Conservation (phyloP, 2,888 invertebrate genomes). For the Bembecia ichneumoniformis region DNA sequence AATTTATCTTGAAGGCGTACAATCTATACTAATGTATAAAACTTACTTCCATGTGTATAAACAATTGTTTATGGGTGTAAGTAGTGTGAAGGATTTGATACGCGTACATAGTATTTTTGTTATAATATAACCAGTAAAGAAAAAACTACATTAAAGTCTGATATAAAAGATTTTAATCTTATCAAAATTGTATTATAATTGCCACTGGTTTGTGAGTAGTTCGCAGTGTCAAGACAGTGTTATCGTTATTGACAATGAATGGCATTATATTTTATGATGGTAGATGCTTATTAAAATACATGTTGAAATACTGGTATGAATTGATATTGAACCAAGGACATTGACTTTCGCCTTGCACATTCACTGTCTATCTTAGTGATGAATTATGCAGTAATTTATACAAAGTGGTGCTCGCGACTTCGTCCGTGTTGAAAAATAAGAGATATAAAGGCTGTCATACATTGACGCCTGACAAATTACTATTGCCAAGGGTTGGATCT, state of each 20-base stretch:
- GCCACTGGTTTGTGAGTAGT: slow-evolving; percentile 23
- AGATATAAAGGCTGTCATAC: too few species aligned
- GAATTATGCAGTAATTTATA: slow-evolving; percentile 1
- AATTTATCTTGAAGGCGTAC: too few species aligned
- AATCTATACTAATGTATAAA: too few species aligned
- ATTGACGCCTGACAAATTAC: too few species aligned
- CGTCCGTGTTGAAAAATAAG: too few species aligned
- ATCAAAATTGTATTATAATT: slow-evolving; percentile 24
- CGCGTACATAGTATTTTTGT: not conserved
- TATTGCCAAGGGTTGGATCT: too few species aligned
- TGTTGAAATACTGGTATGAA: not conserved
- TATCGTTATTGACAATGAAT: slow-evolving; percentile 31
- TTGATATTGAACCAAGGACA: not conserved
- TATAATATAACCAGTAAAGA: not conserved
- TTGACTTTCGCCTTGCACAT: slow-evolving; percentile 1
- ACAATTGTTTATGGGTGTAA: too few species aligned
- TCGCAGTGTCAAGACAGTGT: slow-evolving; percentile 14
- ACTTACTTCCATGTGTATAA: too few species aligned
- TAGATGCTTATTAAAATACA: slow-evolving; percentile 6
- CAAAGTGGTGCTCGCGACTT: too few species aligned
- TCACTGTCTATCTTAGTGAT: slow-evolving; percentile 5
- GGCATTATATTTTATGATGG: slow-evolving; percentile 19
- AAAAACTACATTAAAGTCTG: slow-evolving; percentile 9
- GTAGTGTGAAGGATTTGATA: too few species aligned
- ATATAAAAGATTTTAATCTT: slow-evolving; percentile 26